phyloP scores from a whole-genome alignment of 2,888 invertebrate species.

The Cosmopolites sordidus region DNA sequence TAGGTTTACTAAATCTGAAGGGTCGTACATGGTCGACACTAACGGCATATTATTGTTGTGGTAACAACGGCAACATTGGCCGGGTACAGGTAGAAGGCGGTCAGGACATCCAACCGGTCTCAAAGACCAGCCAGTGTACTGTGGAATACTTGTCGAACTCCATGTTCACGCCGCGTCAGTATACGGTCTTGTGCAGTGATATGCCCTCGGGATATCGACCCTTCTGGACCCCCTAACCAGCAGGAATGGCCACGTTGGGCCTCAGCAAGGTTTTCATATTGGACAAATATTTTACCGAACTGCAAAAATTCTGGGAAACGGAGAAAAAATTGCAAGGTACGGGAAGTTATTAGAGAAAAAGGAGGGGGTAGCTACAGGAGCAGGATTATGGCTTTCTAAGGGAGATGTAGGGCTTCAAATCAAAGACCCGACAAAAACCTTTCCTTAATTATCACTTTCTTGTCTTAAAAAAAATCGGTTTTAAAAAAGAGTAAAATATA shows the following conservation, averaged over 20 bases:
- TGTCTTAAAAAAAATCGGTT: too few relatives aligned
- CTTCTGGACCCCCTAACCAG: slow-evolving; percentile 7
- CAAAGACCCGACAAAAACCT: too few relatives aligned
- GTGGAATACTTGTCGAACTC: slow-evolving; percentile 2
- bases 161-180: too few relatives aligned
- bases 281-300: slow-evolving; percentile 95
- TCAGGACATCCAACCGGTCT: slow-evolving; percentile 24
- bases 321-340: slow-evolving; percentile 95
- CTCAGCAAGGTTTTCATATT: slow-evolving; percentile 95
- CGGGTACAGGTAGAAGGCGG: slow-evolving; percentile 27
- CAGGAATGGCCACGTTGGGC: slow-evolving; percentile 87
- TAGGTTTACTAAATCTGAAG: not conserved
- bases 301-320: slow-evolving; percentile 95
- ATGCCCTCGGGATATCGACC: not conserved
- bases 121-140: slow-evolving; percentile 27
- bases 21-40: not conserved
- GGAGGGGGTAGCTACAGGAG: too few relatives aligned
- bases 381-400: too few relatives aligned
- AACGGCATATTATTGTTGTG: slow-evolving; percentile 22
- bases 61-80: slow-evolving; percentile 22
- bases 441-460: too few relatives aligned
- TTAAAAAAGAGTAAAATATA: too few relatives aligned
- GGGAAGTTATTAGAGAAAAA: not conserved
- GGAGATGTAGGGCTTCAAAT: too few relatives aligned
- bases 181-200: too few relatives aligned